A percentile compares a stretch with the other conserved stretches of the same genome.
These are phyloP conservation scores for Drosophila tristis DNA, from an alignment of 1,140 invertebrate species.

Conservation along the genomic window DNA sequence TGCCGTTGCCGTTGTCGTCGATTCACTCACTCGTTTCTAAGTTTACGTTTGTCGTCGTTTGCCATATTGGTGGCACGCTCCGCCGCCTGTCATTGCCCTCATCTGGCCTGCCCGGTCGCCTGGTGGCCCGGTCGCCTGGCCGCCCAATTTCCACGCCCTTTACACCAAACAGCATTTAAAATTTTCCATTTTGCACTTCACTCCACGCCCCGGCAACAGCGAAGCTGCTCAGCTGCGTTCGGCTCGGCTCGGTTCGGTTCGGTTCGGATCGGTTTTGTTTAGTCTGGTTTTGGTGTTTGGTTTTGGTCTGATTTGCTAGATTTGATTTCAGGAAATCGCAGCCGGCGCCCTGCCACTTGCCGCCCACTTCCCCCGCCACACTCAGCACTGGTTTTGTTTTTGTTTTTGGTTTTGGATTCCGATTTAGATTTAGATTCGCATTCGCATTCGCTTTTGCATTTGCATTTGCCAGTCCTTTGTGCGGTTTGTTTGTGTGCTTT, in stretches of 20 bases:
- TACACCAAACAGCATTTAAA: constrained; percentile 51
- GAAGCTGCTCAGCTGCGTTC: not conserved
- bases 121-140: no score
- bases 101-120: no score
- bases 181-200: constrained; percentile 59
- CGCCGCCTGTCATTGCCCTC: constrained; percentile 48
- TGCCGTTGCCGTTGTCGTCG: constrained; percentile 50
- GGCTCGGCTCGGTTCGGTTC: constrained; percentile 23
- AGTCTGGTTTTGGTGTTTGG: constrained; percentile 56
- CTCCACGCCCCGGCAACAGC: constrained; percentile 1
- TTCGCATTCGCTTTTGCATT: no score
- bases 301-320: constrained; percentile 82
- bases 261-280: constrained; percentile 25
- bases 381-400: constrained; percentile 14
- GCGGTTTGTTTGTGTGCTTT: constrained; percentile 54
- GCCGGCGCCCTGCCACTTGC: constrained; percentile 44
- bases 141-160: not conserved
- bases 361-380: constrained; percentile 1
- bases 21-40: constrained; percentile 73
- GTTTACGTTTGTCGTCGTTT: constrained; percentile 77
- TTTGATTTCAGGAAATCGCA: constrained; percentile 81
- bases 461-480: constrained; percentile 47
- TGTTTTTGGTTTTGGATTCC: constrained; percentile 43
- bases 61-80: constrained; percentile 78
- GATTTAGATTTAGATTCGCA: constrained; percentile 49